Evolutionary conservation across 2,888 invertebrate species (phyloP).

Genomic region (Lasius platythorax): DNA sequence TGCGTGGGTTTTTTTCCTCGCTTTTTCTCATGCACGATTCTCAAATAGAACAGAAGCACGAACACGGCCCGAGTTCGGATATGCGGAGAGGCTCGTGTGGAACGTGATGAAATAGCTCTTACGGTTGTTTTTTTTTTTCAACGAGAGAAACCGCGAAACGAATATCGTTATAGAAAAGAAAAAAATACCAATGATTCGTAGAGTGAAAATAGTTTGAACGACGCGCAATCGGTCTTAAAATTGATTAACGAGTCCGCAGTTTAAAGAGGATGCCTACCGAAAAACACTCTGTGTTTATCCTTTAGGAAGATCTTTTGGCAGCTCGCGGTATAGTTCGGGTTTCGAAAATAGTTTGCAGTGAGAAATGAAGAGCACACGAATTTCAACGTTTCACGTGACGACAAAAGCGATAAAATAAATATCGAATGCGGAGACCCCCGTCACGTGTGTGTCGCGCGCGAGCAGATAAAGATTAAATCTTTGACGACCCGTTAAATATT

Average conservation of each 20-base stretch:
- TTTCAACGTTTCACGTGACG: neutral
- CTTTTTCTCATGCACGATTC: slow-evolving; percentile 64
- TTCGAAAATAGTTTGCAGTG: neutral
- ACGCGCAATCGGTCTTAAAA: neutral
- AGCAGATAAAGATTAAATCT: neutral
- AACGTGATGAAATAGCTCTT: slow-evolving; percentile 12
- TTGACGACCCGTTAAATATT: neutral
- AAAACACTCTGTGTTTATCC: neutral
- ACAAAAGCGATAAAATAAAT: slow-evolving; percentile 10
- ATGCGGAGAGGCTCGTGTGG: slow-evolving; percentile 46
- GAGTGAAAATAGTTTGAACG: neutral
- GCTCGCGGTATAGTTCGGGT: neutral
- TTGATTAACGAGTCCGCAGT: too few species aligned
- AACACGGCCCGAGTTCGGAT: slow-evolving; percentile 54
- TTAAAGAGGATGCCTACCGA: neutral
- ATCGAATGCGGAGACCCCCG: neutral
- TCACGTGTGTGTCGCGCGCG: neutral
- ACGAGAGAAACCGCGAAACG: neutral
- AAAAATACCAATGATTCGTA: neutral
- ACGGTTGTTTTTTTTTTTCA: neutral
- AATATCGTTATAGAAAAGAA: neutral
- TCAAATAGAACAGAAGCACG: slow-evolving; percentile 75
- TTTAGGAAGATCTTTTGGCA: neutral
- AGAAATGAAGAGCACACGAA: neutral
- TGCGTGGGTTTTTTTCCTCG: slow-evolving; percentile 35